Base-by-base conservation (phyloP, 1,140 invertebrate species). In the Polyergus mexicanus region DNA sequence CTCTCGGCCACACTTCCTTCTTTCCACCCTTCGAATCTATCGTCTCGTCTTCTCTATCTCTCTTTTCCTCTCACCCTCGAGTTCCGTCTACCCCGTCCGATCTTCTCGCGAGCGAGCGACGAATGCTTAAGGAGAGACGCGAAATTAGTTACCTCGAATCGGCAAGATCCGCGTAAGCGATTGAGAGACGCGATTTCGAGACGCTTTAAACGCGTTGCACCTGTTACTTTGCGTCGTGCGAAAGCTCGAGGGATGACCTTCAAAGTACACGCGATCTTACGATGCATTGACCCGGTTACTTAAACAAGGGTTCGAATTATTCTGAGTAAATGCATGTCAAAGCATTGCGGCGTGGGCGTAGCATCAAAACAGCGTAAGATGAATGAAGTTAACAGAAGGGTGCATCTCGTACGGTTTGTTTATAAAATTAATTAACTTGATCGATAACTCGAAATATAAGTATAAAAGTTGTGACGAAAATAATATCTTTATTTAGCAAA, bases 101-200 rank as follows among this genome's bases (percentile, higher is more conserved):
- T 22, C 60, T 84, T 65, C 62, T 72, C 4, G 25, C 35, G 63
- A 80, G 22, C 41, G 60, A 89, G 78, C 76, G 51, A 47, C 76
- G 51, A 63, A 44, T 86, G 77, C 11, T 74, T 75, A 56, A 85
- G 78, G 65, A 85, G 86, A 84, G 89, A 92, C 91, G 88, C 83
- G 44, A 91, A 91, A 92, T 92, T 91, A 92, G 85, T 89, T 83
- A 58, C 32, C 28, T 83, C 60, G 69, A 83, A 51, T 51, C 56
- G 32, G 1, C 5, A 28, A 25, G 54, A 75, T 69, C 68, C 16
- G 22, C 68, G 41, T 13, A 38, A 72, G 32, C 25, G n/a, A 22
- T 32, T n/a, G 32, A 32, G 32, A 32, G 0, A 7, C 10, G 8
- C 22, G 65, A 2, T 78, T 41, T 7, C 28, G 28, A 54, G 65